Evolutionary conservation across 2,113 vertebrate species (phyloP), one percentile per base, ranked within the genome.

Genomic region (Cricetomys ansorgei): DNA sequence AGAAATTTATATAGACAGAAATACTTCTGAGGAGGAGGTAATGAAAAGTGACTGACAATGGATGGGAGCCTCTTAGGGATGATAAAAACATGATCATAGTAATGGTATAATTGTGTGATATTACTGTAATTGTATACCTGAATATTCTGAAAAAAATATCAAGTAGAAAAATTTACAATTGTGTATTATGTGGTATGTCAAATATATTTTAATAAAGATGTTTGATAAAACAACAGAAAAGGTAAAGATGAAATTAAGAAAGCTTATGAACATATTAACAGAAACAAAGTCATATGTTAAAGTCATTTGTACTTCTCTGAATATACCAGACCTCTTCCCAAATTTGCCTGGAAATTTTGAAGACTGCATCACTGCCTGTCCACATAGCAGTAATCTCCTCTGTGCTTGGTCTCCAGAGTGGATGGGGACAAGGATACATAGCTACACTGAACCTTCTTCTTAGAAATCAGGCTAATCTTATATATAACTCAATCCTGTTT

Each of bases 211-310:
- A 90, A 53, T 75, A 86, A 93, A 72, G 37, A 13, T 89, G 9
- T 77, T 96, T 48, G 77, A 72, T 45, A 84, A 84, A 84, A 62
- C 13, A 64, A 43, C 6, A 23, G 15, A 83, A 91, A 40, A 72
- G 29, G 15, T 69, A n/a, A 87, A 27, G 79, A 96, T 86, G n/a
- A 90, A 92, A 85, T 92, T 40, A 79, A 79, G 62, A 95, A 93
- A 43, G 1, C 29, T 91, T 91, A 94, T 79, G 23, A 77, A 69
- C 12, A 80, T 48, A 12, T 50, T 90, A 8, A 50, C 17, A 95
- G 73, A 88, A 95, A 94, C 21, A n/a, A n/a, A n/a, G n/a, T n/a
- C n/a, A n/a, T n/a, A n/a, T n/a, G n/a, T 69, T 79, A 87, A 59
- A 19, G 10, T 79, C 7, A n/a, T 67, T 89, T 95, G 12, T 79